phyloP scores from a whole-genome alignment of 1,140 invertebrate genomes.

The Mizuhopecten yessoensis region DNA sequence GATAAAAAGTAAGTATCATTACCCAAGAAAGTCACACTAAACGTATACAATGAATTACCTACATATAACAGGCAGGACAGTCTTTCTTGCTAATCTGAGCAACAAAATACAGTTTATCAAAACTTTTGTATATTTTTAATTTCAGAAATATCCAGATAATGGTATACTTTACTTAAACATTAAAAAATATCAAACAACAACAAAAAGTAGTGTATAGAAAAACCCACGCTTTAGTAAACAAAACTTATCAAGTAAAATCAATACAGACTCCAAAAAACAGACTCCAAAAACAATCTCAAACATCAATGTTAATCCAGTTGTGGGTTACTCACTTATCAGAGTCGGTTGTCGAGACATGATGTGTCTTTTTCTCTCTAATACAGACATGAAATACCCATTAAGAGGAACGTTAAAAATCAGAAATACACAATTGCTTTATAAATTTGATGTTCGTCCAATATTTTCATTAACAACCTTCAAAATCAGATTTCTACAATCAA shows the following conservation, averaged over 20 bases:
- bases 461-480: background rate
- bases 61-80: background rate
- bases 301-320: background rate
- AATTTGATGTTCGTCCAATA: background rate
- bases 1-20: background rate
- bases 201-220: background rate
- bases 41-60: slow-evolving; percentile 18
- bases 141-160: background rate
- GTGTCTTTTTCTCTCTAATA: slow-evolving; percentile 17
- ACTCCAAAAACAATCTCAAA: background rate
- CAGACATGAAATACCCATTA: background rate
- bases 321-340: background rate
- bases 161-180: background rate
- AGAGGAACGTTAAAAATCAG: background rate
- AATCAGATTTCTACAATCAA: background rate
- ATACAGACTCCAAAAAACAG: background rate
- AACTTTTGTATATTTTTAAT: background rate
- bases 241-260: background rate
- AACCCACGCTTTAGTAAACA: background rate
- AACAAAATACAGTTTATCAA: background rate
- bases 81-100: background rate
- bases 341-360: background rate
- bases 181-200: background rate
- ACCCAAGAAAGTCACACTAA: slow-evolving; percentile 12
- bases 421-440: background rate